Evolutionary conservation across 2,888 invertebrate genomes (phyloP), one percentile per base, ranked within the genome.

Genomic region (Agonopterix heracliana): DNA sequence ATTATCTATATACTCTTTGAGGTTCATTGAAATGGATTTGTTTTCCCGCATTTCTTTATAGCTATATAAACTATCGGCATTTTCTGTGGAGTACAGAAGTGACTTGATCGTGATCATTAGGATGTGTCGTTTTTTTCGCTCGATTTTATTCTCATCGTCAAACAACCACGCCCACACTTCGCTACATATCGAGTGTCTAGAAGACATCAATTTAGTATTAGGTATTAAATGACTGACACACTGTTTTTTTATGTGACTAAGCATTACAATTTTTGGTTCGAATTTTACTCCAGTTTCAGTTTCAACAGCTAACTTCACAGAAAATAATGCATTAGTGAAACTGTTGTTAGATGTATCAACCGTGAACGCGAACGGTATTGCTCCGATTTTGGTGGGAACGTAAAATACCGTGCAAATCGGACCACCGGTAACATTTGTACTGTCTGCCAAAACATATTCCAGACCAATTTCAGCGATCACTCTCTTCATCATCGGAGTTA

Each of bases 401-500:
- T 64, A 63, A 2, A 70, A 50, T 11, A 61, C 57, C 1, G 71
- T 68, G 1, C 54, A 55, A 1, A 58, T 54, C 1, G 47, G 34
- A 0, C 58, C 59, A n/a, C 54, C 51, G 11, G 52, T 50, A 3
- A 61, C 51, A 0, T 17, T n/a, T 3, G 53, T 61, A 41, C 62
- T 63, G 11, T 69, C 66, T 5, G 73, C 48, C 11, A 68, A 44
- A 5, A 72, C 51, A 38, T 50, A 47, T n/a, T 72, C 61, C 3
- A 63, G 13, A 1, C 53, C 60, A 34, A 57, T 52, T 3, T 57
- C 52, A 0, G 47, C n/a, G 2, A 68, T 44, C 0, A 66, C 57
- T 41, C 60, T 57, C 38, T 63, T 69, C 73, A 74, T 74, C 1
- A 62, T 54, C 9, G 68, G 65, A 3, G 73, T 71, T 9, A 72